Percentiles rank a stretch among this genome's conserved stretches.
These are phyloP conservation scores for Bemisia tabaci DNA, from an alignment of 1,140 invertebrate species.

Conservation along the genomic window DNA sequence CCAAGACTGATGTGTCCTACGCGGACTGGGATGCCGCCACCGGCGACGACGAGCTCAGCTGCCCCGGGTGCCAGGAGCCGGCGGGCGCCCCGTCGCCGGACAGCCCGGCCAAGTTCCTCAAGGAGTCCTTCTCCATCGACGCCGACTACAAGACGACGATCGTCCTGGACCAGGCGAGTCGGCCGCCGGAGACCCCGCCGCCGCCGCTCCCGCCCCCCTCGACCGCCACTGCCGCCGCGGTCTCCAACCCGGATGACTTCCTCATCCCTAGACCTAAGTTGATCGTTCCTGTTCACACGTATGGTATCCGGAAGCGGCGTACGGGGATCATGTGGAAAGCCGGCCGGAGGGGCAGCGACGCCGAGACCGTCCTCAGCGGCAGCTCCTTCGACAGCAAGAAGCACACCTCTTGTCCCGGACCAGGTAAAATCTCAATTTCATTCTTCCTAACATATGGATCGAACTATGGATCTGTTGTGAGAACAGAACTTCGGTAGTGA, in stretches of 20 bases:
- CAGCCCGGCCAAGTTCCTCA: conserved; percentile 6
- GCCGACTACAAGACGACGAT: background rate
- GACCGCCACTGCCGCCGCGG: background rate
- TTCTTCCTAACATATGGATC: no score
- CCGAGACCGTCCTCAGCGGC: conserved; percentile 24
- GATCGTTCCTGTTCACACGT: conserved; percentile 74
- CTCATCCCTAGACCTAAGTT: conserved; percentile 66
- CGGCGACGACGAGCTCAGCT: background rate
- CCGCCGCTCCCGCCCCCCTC: background rate
- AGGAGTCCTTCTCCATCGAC: background rate
- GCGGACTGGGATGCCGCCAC: conserved; percentile 1
- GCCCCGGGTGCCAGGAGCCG: background rate
- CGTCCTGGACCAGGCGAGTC: background rate
- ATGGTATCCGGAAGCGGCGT: conserved; percentile 55
- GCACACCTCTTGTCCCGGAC: conserved; percentile 26
- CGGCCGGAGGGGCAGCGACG: conserved; percentile 33
- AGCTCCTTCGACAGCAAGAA: conserved; percentile 25
- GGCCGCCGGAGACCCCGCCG: background rate
- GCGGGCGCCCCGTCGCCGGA: background rate
- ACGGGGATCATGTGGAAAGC: conserved; percentile 45
- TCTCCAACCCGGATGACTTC: conserved; percentile 33
- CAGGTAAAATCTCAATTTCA: no score
- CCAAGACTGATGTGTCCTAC: background rate
- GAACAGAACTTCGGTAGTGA: no score
- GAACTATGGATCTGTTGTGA: no score